Evolutionary conservation across 23 tunicate species (phyloP), one percentile per base, ranked within the genome.

Genomic region (Aplidium turbinatum): DNA sequence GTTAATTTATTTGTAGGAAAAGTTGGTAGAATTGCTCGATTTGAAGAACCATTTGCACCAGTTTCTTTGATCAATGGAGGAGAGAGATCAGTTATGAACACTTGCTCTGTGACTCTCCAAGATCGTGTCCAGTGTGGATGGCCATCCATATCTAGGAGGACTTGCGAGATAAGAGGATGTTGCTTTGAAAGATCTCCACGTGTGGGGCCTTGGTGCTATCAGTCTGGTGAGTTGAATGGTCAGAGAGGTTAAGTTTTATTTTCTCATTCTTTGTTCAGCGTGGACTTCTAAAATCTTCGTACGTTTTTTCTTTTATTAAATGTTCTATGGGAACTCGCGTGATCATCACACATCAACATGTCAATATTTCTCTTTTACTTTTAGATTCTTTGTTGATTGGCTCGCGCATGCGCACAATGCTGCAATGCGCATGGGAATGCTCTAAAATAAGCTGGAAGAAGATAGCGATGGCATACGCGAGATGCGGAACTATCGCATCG

Each of bases 41-140:
- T 24, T 19, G 13, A 61, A 21, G 35, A 30, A 5, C 38, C 63
- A 22, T 72, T 72, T 27, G 33, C 34, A 11, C 77, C 77, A n/a
- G 62, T 72, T 22, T 26, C 72, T 29, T 38, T 47, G 16, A 20
- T 33, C 3, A 18, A 63, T 24, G 48, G 35, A 47, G 70, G 30
- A 30, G 82, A 77, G 26, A 65, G 51, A 36, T 65, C 84, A 32
- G 35, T 66, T 26, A 16, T 84, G 63, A 68, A 73, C 34, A 53
- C 82, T 2, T 84, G 91, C 46, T 36, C 57, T 42, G 78, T 70
- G 22, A 52, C 36, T n/a, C 69, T 73, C 3, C 39, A 36, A 16
- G 82, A 84, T 18, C 68, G 83, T 3, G 63, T 77, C 27, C 73
- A 84, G 25, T 84, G 91, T 57, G 91, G 91, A 13, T 84, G 91